A percentile compares a stretch with the other conserved stretches of the same genome.
These are phyloP conservation scores for Aphelenchoides avenae DNA, from an alignment of 1,140 invertebrate species.

Conservation along the genomic window DNA sequence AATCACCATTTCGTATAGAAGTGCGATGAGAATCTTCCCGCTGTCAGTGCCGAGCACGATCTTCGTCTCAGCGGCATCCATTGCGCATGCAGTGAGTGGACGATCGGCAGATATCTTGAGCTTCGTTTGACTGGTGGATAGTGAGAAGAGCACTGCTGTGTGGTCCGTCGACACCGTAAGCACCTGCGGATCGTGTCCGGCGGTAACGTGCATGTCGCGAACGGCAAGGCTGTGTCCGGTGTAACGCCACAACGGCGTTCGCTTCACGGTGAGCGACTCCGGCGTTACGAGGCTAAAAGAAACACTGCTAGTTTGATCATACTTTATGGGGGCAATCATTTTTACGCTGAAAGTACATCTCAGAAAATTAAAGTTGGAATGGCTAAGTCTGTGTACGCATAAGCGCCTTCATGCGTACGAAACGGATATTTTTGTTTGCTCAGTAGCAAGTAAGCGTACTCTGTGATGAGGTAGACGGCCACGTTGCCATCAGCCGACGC, in stretches of 20 bases:
- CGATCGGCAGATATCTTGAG: constrained; percentile 14
- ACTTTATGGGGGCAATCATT: too few species aligned
- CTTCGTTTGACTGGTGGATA: constrained; percentile 11
- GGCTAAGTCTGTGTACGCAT: too few species aligned
- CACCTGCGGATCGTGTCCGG: constrained; percentile 7
- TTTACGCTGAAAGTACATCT: too few species aligned
- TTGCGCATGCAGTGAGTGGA: constrained; percentile 14
- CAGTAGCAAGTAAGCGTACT: constrained; percentile 1
- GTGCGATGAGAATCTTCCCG: constrained; percentile 1
- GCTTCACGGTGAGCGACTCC: constrained; percentile 2
- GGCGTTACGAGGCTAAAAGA: neutral
- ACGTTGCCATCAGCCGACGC: constrained; percentile 13
- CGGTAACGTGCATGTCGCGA: constrained; percentile 9
- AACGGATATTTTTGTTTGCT: neutral
- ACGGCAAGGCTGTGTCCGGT: constrained; percentile 9
- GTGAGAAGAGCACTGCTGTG: constrained; percentile 12
- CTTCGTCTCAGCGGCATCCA: constrained; percentile 13
- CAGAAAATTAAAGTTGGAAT: too few species aligned
- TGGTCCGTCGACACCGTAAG: constrained; percentile 15
- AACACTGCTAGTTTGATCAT: too few species aligned
- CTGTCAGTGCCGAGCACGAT: constrained; percentile 5
- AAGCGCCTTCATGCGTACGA: too few species aligned
- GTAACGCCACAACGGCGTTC: neutral
- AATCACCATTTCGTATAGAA: constrained; percentile 1
- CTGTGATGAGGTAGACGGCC: constrained; percentile 1